phyloP scores from a whole-genome alignment of 1,140 invertebrate genomes.

The Trichoplusia ni region DNA sequence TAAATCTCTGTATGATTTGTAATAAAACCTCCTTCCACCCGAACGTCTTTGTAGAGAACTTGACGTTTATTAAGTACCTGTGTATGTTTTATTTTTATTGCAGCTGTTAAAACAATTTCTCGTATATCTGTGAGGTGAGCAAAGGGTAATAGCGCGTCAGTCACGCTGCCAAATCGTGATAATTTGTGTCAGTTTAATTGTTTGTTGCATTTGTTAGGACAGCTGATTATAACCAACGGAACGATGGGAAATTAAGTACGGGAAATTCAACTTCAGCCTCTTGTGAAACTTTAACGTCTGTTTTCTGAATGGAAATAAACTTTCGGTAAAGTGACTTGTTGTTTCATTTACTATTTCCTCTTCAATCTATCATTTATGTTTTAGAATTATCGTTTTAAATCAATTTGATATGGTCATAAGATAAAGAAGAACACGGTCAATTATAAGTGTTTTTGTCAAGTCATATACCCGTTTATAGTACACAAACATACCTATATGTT shows the following conservation, averaged over 20 bases:
- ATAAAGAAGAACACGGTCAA: background rate
- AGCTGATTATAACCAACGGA: no score
- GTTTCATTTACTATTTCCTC: no score
- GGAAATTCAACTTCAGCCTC: no score
- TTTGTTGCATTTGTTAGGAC: background rate
- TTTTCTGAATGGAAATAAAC: no score
- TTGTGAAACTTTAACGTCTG: no score
- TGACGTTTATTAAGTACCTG: slow-evolving; percentile 19
- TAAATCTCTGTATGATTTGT: slow-evolving; percentile 44
- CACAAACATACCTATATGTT: slow-evolving; percentile 10
- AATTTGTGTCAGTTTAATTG: background rate
- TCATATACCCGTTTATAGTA: background rate
- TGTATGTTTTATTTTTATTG: background rate
- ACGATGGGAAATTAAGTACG: no score
- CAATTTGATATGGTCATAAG: no score
- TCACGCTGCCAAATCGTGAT: slow-evolving; percentile 6
- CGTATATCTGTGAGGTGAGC: slow-evolving; percentile 9
- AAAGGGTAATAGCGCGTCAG: slow-evolving; percentile 17
- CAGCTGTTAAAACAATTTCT: background rate
- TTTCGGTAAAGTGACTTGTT: no score
- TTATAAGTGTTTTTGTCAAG: slow-evolving; percentile 3
- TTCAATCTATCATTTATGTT: no score
- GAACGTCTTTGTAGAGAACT: slow-evolving; percentile 4
- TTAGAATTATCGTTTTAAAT: no score
- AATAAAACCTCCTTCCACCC: slow-evolving; percentile 29